A percentile compares a stretch with the other conserved stretches of the same genome.
Conservation (phyloP, 2,888 invertebrate species). For the Heliconius aoede region DNA sequence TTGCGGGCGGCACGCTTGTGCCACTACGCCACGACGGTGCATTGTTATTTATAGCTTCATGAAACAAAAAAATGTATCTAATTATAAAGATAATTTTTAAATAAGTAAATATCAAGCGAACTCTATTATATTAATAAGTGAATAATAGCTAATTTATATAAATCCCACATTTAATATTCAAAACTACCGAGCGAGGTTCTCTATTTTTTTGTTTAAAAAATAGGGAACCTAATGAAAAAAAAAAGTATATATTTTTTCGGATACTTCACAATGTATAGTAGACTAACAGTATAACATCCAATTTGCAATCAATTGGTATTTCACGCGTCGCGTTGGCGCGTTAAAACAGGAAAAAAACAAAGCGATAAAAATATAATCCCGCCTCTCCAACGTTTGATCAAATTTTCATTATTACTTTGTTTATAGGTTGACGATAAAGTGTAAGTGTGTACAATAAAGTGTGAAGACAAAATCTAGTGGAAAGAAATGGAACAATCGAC, state of each 20-base stretch:
- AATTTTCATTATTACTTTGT: conserved; percentile 3
- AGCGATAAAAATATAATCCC: background rate
- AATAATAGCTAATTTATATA: no score
- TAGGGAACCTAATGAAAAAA: background rate
- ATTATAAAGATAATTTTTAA: no score
- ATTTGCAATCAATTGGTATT: conserved; percentile 19
- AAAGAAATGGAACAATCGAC: background rate
- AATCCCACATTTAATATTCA: no score
- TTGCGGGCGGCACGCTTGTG: no score
- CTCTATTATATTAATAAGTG: no score
- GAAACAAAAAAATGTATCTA: no score
- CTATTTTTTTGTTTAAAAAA: no score
- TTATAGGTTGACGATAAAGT: background rate
- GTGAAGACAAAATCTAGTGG: background rate
- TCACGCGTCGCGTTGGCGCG: conserved; percentile 10
- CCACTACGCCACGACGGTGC: no score
- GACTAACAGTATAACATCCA: conserved; percentile 5
- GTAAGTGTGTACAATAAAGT: no score
- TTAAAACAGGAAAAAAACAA: conserved; percentile 21
- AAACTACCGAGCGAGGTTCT: no score
- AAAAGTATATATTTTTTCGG: background rate
- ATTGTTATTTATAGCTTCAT: no score
- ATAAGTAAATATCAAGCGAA: no score
- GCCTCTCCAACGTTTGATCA: background rate
- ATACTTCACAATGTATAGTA: background rate